Evolutionary conservation across 37 sponge, comb jelly and placozoan genomes (phyloP).

Genomic region (Diacarnus erythraeanus): DNA sequence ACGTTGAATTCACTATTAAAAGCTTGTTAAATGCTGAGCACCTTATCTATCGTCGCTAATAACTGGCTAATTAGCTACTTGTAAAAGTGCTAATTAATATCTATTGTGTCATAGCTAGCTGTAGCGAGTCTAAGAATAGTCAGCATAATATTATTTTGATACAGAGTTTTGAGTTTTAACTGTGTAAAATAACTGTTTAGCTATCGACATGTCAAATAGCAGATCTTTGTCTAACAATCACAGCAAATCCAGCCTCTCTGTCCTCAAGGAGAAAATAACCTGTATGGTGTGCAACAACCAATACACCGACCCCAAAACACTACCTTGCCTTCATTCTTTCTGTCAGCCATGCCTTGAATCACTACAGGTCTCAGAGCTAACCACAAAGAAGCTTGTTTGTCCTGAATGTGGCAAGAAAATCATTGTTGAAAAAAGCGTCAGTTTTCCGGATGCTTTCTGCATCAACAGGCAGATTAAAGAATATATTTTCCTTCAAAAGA

Average conservation of each 20-base stretch:
- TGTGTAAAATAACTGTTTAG: too few relatives aligned
- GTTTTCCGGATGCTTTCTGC: constrained; percentile 33
- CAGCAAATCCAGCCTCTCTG: background rate
- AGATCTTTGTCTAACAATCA: background rate
- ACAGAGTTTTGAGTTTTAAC: too few relatives aligned
- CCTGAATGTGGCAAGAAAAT: constrained; percentile 38
- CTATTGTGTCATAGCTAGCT: too few relatives aligned
- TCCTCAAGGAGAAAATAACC: constrained; percentile 9
- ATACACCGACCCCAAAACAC: constrained; percentile 54
- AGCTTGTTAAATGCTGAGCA: too few relatives aligned
- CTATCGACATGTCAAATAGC: background rate
- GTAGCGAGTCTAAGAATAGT: too few relatives aligned
- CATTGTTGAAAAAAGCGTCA: background rate
- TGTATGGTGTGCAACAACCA: constrained; percentile 42
- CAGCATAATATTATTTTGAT: too few relatives aligned
- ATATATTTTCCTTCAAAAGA: constrained; percentile 48
- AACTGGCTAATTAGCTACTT: too few relatives aligned
- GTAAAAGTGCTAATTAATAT: too few relatives aligned
- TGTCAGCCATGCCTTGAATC: constrained; percentile 38
- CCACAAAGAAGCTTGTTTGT: constrained; percentile 9
- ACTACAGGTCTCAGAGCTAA: background rate
- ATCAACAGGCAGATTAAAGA: constrained; percentile 20
- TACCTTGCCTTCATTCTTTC: constrained; percentile 62
- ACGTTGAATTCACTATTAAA: too few relatives aligned
- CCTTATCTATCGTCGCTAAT: too few relatives aligned